These are phyloP conservation scores for Ephestia elutella DNA, from an alignment of 1,140 invertebrate genomes.

Conservation along the genomic window DNA sequence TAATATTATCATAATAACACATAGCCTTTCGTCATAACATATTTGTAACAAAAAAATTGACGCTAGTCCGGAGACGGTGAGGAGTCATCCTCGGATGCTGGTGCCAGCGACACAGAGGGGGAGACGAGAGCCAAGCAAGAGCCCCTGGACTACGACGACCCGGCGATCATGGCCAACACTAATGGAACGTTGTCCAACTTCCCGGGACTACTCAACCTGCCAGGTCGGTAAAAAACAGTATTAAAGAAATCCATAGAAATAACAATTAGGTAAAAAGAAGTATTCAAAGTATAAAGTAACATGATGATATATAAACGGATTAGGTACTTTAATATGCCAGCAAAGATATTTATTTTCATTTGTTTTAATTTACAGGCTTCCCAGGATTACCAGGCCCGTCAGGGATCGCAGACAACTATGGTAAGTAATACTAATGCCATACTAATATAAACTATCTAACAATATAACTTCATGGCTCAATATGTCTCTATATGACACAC, in stretches of 20 bases:
- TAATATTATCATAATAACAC: too few species aligned
- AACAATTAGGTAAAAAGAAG: too few species aligned
- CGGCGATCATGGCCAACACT: constrained; percentile 78
- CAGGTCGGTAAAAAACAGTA: constrained; percentile 29
- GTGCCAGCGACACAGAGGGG: constrained; percentile 78
- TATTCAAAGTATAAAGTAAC: too few species aligned
- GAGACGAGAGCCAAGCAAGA: constrained; percentile 77
- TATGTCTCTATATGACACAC: constrained; percentile 31
- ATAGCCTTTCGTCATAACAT: neutral
- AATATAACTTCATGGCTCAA: constrained; percentile 42
- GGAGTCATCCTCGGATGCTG: constrained; percentile 81
- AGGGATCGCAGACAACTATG: constrained; percentile 87
- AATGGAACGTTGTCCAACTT: constrained; percentile 77
- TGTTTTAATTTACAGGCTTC: constrained; percentile 44
- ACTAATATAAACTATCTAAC: constrained; percentile 28
- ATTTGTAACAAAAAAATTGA: neutral
- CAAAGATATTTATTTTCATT: neutral
- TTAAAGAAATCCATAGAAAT: neutral
- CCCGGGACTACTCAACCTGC: constrained; percentile 59
- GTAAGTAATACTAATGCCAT: constrained; percentile 76
- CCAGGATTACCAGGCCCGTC: constrained; percentile 85
- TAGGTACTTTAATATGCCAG: too few species aligned
- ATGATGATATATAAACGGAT: too few species aligned
- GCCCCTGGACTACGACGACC: constrained; percentile 79
- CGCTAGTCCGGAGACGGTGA: constrained; percentile 77